Percentiles rank a stretch among this genome's conserved stretches.
These are phyloP conservation scores for Piaya cayana DNA, from an alignment of 2,113 vertebrate genomes.

Conservation along the genomic window DNA sequence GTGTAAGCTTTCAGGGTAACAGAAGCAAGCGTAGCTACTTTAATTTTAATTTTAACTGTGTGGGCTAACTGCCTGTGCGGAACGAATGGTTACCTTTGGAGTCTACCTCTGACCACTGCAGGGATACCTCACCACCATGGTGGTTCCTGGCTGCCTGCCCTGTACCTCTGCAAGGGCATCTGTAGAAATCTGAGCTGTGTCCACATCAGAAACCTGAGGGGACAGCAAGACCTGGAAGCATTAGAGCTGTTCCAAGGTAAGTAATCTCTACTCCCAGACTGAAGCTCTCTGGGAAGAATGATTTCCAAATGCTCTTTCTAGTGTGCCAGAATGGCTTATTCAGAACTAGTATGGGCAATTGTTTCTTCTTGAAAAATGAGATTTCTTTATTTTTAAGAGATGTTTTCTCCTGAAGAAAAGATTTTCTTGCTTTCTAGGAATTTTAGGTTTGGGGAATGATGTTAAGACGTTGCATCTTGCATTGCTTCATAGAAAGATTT, in stretches of 20 bases:
- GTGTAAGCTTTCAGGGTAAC: neutral
- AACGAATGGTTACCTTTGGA: neutral
- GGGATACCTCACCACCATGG: fast-evolving
- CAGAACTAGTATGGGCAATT: neutral
- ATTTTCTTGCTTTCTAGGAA: neutral
- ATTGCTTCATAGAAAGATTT: neutral
- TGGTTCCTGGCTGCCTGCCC: neutral
- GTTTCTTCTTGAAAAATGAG: neutral
- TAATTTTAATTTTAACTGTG: fast-evolving
- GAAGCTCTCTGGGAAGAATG: neutral
- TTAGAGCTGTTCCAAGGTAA: neutral
- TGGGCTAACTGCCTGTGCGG: neutral
- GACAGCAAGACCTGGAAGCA: neutral
- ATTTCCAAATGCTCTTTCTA: neutral
- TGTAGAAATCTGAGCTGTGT: neutral
- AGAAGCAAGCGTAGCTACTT: neutral
- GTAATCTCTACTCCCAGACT: neutral
- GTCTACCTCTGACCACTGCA: fast-evolving
- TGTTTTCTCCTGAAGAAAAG: neutral
- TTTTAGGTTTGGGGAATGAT: neutral
- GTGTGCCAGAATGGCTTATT: fast-evolving
- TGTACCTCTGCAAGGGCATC: fast-evolving
- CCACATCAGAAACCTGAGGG: fast-evolving
- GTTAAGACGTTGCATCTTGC: neutral
- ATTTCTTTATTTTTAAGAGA: too few relatives aligned